Evolutionary conservation across 64 coral and sea anemone species (phyloP), one percentile per base, ranked within the genome.

Genomic region (Anthopleura sola): DNA sequence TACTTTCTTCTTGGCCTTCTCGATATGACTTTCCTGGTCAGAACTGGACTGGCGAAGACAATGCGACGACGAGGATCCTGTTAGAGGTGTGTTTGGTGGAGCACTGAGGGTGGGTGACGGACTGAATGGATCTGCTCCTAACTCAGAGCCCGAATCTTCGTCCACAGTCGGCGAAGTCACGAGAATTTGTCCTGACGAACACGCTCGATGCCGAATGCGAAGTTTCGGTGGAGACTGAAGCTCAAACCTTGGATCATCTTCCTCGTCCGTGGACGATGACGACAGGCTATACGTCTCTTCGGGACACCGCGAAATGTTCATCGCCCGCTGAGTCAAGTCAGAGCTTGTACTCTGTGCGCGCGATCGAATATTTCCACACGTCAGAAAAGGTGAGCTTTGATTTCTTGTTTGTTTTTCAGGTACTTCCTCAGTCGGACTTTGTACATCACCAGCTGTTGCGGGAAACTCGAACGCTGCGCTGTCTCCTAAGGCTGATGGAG

Each of bases 401-500:
- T 91, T 91, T 36, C 60, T 56, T 7, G 53, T 37, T 48, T 60
- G 71, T 82, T 68, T 87, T 75, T 54, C 88, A n/a, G 74, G 78
- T 82, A 53, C 76, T 26, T 87, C 77, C 8, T 92, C 78, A 31
- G 62, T 87, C 5, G 78, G 90, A 39, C 58, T 82, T 36, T 49
- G 89, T 38, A 60, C 53, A 60, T 92, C 94, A 24, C 26, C 15
- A 33, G 91, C 84, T 19, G 86, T 87, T 9, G 79, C 85, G 29
- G 95, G 95, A 86, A 97, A 97, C n/a, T 93, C 88, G 79, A 93
- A 93, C 5, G 49, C 95, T 21, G 88, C 90, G 18, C 89, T 80
- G 66, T 99, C 97, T 36, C 97, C 97, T 0, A 99, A 37, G 1
- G 97, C 97, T 1, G 97, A 99, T 14, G 97, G 97, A 5, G 97